Conservation (phyloP, 2,888 invertebrate species). For the Ectemnius lituratus region DNA sequence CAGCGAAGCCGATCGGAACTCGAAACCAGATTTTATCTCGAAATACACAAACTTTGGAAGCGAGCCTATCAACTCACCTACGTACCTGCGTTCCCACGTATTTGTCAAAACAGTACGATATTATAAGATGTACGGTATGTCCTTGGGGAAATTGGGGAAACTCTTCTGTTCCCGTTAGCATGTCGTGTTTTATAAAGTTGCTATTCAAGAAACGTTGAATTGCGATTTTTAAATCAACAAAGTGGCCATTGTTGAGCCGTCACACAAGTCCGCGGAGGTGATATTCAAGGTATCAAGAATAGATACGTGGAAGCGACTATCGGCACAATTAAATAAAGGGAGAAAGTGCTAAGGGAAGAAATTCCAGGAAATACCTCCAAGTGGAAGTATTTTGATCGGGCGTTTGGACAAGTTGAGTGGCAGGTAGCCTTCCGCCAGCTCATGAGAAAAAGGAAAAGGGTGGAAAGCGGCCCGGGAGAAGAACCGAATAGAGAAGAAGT, state of each 20-base stretch:
- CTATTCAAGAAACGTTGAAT: slow-evolving; percentile 37
- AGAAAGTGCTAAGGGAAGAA: too few species aligned
- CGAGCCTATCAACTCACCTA: slow-evolving; percentile 27
- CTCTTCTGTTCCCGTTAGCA: not conserved
- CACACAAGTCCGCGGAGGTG: not conserved
- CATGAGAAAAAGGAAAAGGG: slow-evolving; percentile 41
- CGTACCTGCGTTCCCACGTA: slow-evolving; percentile 14
- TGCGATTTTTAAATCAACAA: slow-evolving; percentile 51
- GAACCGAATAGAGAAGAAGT: slow-evolving; percentile 47
- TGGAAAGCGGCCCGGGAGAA: slow-evolving; percentile 7
- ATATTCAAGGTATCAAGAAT: not conserved
- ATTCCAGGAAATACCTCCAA: not conserved
- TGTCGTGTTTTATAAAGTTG: slow-evolving; percentile 31
- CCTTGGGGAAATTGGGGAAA: slow-evolving; percentile 53
- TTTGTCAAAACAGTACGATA: slow-evolving; percentile 41
- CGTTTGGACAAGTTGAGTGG: slow-evolving; percentile 70
- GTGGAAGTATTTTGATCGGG: slow-evolving; percentile 48
- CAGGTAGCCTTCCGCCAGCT: slow-evolving; percentile 47
- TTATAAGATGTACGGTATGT: slow-evolving; percentile 38
- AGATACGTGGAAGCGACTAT: too few species aligned
- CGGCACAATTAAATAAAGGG: too few species aligned
- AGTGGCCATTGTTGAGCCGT: slow-evolving; percentile 28
- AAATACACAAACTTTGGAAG: slow-evolving; percentile 1
- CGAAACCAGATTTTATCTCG: too few species aligned
- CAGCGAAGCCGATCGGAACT: slow-evolving; percentile 15